Base-by-base conservation (phyloP, 2,888 invertebrate species). In the Blastobasis lacticolella region DNA sequence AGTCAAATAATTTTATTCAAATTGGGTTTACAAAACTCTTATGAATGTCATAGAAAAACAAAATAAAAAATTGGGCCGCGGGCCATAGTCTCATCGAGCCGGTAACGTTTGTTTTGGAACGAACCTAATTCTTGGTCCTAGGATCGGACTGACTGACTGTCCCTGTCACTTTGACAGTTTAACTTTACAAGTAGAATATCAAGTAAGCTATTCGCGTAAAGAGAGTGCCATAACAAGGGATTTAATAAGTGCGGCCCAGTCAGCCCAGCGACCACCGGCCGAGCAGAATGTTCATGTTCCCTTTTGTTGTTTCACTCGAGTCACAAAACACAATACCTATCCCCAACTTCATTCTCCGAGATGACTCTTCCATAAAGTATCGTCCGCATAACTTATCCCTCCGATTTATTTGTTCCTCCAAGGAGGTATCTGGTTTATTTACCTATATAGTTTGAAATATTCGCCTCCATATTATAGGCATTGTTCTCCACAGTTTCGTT, bases 351-450 rank as follows among this genome's bases (percentile, higher is more conserved):
- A 66, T 69, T 66, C 61, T 56, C 58, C 58, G 57, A 61, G 63
- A 72, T 69, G 65, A 69, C 66, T 69, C 63, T 64, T 53, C 63
- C 67, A 69, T 73, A 71, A 71, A 73, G 65, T 67, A 72, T 67
- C 59, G 66, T 63, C 65, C 69, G 65, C 67, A 73, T 75, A 70
- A 69, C 67, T 73, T 76, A 75, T 73, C 66, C 64, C 57, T 59
- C 62, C 62, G 69, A 72, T 75, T 73, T 75, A 71, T 76, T 63
- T 64, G 62, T 63, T 56, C 52, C 54, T 42, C 23, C 40, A 48
- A 45, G 49, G 46, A 55, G 45, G 36, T 51, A 59, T 57, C 48
- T 52, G 54, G 50, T 54, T 59, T 62, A 62, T 65, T 60, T 60
- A 49, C 56, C 52, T 57, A 57, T 57, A 51, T 50, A 56, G 55